These are phyloP conservation scores for Prionailurus viverrinus DNA, from an alignment of 2,113 vertebrate genomes.

Conservation along the genomic window DNA sequence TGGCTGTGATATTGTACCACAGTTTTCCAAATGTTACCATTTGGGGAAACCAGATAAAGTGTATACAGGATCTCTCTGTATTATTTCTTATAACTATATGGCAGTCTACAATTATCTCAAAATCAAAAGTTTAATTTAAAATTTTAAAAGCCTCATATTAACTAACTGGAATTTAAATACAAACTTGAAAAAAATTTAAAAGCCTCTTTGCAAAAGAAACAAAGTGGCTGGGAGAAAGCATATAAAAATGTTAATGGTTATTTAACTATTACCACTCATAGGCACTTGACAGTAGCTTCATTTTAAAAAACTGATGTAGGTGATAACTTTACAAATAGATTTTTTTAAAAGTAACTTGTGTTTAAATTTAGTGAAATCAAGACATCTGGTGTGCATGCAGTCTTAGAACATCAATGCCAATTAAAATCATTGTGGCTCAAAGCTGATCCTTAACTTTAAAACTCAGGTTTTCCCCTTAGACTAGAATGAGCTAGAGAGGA, in stretches of 20 bases:
- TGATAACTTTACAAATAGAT: background rate
- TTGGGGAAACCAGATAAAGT: background rate
- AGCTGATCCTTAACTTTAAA: background rate
- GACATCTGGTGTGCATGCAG: background rate
- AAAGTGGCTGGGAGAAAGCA: conserved; percentile 3
- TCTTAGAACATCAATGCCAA: background rate
- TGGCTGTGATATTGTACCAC: background rate
- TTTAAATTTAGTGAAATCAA: background rate
- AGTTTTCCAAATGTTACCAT: background rate
- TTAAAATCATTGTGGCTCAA: background rate
- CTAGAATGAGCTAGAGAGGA: background rate
- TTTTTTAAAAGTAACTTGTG: background rate
- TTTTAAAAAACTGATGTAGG: background rate
- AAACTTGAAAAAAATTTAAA: background rate
- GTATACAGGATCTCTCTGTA: background rate
- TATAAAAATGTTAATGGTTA: background rate
- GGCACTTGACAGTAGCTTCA: background rate
- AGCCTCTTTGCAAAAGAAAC: background rate
- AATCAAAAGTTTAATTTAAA: background rate
- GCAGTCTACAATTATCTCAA: background rate
- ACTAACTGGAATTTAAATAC: background rate
- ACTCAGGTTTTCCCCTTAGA: background rate
- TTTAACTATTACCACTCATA: background rate
- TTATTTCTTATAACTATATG: background rate
- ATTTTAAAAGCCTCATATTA: background rate